Percentiles rank a stretch among this genome's conserved stretches.
phyloP scores from a whole-genome alignment of 64 coral and sea anemone genomes.

The Montipora capricornis region DNA sequence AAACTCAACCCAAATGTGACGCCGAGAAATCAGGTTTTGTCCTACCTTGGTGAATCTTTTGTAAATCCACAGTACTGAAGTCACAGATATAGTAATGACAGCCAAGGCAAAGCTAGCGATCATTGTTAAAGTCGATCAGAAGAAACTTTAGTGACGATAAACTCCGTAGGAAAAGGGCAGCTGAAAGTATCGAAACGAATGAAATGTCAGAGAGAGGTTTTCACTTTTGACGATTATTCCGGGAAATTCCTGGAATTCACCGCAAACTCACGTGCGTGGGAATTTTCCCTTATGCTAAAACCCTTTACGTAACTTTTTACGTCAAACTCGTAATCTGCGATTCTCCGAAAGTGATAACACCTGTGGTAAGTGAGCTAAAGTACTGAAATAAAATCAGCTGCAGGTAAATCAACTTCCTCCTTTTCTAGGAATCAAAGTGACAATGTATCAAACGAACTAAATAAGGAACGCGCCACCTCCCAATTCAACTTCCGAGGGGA shows the following conservation, averaged over 20 bases:
- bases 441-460: neutral
- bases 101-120: slow-evolving; percentile 1
- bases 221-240: neutral
- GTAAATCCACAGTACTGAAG: slow-evolving; percentile 49
- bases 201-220: neutral
- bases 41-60: slow-evolving; percentile 45
- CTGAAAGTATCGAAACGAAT: neutral
- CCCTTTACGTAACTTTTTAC: neutral
- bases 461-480: neutral
- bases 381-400: neutral
- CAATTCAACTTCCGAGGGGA: neutral
- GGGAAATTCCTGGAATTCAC: neutral
- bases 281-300: neutral
- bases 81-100: slow-evolving; percentile 9
- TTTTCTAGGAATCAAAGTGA: neutral
- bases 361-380: no score
- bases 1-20: no score
- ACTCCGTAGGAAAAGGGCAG: neutral
- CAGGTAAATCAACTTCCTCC: neutral
- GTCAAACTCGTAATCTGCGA: neutral
- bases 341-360: no score
- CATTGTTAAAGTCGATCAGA: neutral
- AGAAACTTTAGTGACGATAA: neutral
- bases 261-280: neutral
- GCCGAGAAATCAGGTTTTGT: no score